These are phyloP conservation scores for Passerculus sandwichensis DNA, from an alignment of 2,797 vertebrate species.

Conservation along the genomic window DNA sequence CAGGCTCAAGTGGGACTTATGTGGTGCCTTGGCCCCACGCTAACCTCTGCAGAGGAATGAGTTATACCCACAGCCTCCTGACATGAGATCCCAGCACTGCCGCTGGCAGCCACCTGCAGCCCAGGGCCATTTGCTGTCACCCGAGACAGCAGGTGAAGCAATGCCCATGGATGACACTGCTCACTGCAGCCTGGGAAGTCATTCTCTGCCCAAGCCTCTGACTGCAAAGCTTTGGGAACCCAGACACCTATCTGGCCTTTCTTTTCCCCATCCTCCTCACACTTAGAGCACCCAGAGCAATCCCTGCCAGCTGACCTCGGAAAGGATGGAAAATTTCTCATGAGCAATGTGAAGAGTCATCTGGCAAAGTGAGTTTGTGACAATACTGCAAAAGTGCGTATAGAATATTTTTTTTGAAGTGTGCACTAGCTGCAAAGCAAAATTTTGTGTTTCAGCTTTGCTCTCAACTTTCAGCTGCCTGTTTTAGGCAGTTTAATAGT, in stretches of 20 bases:
- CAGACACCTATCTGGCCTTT: not conserved
- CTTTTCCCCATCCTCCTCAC: not conserved
- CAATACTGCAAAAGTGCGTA: not conserved
- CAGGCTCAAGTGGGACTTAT: constrained; percentile 44
- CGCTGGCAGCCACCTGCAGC: not conserved
- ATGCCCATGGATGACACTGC: not conserved
- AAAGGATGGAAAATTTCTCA: not conserved
- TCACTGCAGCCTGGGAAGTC: not conserved
- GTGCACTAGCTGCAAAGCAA: not conserved
- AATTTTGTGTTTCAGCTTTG: not conserved
- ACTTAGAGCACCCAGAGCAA: not conserved
- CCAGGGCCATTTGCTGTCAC: not conserved
- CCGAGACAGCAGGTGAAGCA: constrained; percentile 46
- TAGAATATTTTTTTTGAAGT: not conserved
- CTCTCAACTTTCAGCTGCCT: not conserved
- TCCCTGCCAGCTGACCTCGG: not conserved
- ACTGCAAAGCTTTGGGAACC: not conserved
- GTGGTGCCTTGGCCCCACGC: constrained; percentile 29
- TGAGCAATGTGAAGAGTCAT: not conserved
- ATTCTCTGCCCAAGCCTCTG: not conserved
- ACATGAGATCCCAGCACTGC: not conserved
- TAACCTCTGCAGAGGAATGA: constrained; percentile 36
- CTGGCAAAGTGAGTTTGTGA: not conserved
- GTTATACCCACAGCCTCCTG: not conserved
- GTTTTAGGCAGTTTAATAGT: not conserved